Evolutionary conservation across 2,888 invertebrate genomes (phyloP).

Genomic region (Antheraea yamamai): DNA sequence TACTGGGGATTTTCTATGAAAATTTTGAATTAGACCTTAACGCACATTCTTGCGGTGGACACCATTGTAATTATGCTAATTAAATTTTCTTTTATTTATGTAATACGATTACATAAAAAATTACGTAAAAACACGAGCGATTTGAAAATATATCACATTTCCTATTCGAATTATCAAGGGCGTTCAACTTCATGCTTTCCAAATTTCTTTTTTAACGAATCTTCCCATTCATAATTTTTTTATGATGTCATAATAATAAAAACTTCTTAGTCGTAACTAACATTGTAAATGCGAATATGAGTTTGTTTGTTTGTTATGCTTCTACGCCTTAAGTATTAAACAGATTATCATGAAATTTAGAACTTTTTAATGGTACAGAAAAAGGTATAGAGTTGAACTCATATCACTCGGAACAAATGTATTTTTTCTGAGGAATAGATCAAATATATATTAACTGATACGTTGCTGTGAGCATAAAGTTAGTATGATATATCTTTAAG

Average conservation of each 20-base stretch:
- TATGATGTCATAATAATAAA: not conserved
- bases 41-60: not conserved
- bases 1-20: not conserved
- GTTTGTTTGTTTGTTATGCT: too few relatives aligned
- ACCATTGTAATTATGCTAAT: not conserved
- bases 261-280: too few relatives aligned
- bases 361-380: too few relatives aligned
- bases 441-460: too few relatives aligned
- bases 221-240: not conserved
- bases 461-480: too few relatives aligned
- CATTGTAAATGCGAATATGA: too few relatives aligned
- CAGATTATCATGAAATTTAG: too few relatives aligned
- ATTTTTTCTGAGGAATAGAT: too few relatives aligned
- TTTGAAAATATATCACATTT: constrained; percentile 3
- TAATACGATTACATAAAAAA: not conserved
- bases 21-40: not conserved
- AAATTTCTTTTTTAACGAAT: not conserved
- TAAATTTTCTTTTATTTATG: not conserved
- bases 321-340: too few relatives aligned
- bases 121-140: not conserved
- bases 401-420: too few relatives aligned
- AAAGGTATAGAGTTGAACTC: too few relatives aligned
- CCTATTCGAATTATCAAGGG: not conserved
- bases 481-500: too few relatives aligned
- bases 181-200: not conserved